Percentiles rank a stretch among this genome's conserved stretches.
Conservation (phyloP, 2,797 vertebrate genomes). For the Vultur gryphus region DNA sequence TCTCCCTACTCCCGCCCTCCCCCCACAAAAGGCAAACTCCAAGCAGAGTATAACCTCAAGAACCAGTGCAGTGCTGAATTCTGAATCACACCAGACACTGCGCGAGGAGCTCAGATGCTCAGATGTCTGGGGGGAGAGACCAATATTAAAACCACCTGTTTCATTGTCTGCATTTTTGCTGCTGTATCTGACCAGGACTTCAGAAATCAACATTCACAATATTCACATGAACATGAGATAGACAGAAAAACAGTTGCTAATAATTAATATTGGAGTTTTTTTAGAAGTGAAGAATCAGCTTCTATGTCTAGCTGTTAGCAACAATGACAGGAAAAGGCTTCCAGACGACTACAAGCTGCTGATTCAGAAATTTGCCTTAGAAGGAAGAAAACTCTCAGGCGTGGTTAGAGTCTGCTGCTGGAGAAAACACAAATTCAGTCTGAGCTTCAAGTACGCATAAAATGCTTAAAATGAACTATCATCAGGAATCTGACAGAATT, state of each 20-base stretch:
- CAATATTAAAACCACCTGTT: conserved; percentile 26
- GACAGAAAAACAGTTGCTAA: background rate
- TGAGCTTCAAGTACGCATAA: conserved; percentile 43
- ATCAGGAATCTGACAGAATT: background rate
- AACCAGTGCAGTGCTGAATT: background rate
- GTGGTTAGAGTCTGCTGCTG: conserved; percentile 26
- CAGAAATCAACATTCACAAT: background rate
- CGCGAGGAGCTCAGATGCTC: background rate
- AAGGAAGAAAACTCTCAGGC: conserved; percentile 75
- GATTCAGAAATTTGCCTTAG: conserved; percentile 76
- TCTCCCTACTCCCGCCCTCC: background rate
- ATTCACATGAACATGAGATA: background rate
- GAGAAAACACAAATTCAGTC: conserved; percentile 34
- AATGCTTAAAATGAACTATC: conserved; percentile 38
- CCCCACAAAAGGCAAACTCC: background rate
- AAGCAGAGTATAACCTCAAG: background rate
- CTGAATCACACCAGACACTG: background rate
- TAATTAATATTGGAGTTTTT: background rate
- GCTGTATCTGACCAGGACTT: background rate
- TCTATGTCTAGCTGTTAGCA: conserved; percentile 13
- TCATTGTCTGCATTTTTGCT: background rate
- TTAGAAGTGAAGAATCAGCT: background rate
- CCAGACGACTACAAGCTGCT: conserved; percentile 67
- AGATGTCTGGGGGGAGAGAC: background rate
- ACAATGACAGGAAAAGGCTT: conserved; percentile 52